Base-by-base conservation (phyloP, 2,888 invertebrate genomes). In the Tipula helvola region DNA sequence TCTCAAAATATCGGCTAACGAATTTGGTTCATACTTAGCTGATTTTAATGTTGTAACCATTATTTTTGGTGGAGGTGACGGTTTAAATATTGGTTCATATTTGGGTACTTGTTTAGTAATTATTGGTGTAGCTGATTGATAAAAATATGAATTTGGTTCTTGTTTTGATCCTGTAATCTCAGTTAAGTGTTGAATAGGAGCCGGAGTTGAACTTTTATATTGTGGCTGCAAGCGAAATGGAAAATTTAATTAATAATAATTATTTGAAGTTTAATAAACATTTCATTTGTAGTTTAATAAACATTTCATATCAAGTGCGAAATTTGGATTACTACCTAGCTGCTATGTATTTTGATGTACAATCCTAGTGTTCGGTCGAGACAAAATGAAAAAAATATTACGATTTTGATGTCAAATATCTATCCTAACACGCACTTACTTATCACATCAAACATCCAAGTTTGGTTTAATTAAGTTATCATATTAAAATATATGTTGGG, bases 1-100 rank as follows among this genome's bases (percentile, higher is more conserved):
- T 89, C 95, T 95, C 57, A 96, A 89, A 88, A 96, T 93, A 88
- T 95, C 93, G 0, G 93, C 92, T 57, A 94, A 89, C n/a, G 91
- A 91, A 87, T 90, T 89, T 1, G 90, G 89, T n/a, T 90, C 90
- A 85, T 92, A 90, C 36, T 71, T 42, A 28, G 83, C 10, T 71
- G 71, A 36, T 57, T 86, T 52, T 42, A 87, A 83, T 87, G 87
- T 85, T 87, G 87, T 87, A 83, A 87, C 85, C 86, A 88, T 86
- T 57, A 87, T 87, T 84, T 84, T 84, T 12, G 86, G 52, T 71
- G 84, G 16, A 87, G 87, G 28, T 12, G 86, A 18, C 83, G 87
- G 83, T 47, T 87, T 87, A 87, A 87, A 86, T 87, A 71, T 86
- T 85, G 87, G 86, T 16, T 84, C 13, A n/a, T 88, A 83, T 57